Conservation (phyloP, 2,797 vertebrate species). For the Eupleurogrammus muticus region DNA sequence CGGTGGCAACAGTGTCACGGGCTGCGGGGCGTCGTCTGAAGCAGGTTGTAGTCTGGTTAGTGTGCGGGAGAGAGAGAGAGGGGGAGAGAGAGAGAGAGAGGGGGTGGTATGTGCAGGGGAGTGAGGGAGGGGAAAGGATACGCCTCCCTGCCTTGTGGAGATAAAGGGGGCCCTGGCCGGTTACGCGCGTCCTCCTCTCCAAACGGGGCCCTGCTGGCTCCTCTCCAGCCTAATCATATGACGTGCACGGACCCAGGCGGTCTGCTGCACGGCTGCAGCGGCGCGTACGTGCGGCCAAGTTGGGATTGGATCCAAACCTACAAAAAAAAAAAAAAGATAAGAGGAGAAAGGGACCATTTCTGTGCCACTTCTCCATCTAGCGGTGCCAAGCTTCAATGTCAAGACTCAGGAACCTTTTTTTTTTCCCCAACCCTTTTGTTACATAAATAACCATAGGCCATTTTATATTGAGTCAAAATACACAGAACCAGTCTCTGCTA, state of each 20-base stretch:
- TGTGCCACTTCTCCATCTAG: conserved; percentile 67
- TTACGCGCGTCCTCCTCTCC: conserved; percentile 55
- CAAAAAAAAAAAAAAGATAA: no score
- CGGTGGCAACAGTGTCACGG: conserved; percentile 40
- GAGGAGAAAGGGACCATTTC: conserved; percentile 39
- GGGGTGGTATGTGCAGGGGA: conserved; percentile 66
- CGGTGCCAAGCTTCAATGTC: conserved; percentile 22
- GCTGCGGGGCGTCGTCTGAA: conserved; percentile 70
- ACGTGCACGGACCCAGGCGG: conserved; percentile 43
- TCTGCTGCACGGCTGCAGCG: conserved; percentile 31
- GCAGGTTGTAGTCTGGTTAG: conserved; percentile 72
- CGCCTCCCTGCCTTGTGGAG: conserved; percentile 74
- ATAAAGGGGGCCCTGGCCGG: conserved; percentile 73
- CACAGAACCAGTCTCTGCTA: not conserved
- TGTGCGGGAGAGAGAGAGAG: conserved; percentile 37
- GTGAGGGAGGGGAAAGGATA: conserved; percentile 61
- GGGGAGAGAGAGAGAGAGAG: conserved; percentile 17
- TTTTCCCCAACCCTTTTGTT: conserved; percentile 13
- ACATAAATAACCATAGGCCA: conserved; percentile 29
- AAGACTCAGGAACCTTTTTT: not conserved
- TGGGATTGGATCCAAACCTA: conserved; percentile 31
- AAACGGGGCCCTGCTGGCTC: conserved; percentile 54
- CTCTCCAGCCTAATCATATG: conserved; percentile 62
- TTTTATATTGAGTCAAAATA: not conserved
- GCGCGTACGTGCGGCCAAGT: conserved; percentile 19